Evolutionary conservation across 1,140 invertebrate species (phyloP).

Genomic region (Amphibalanus amphitrite): DNA sequence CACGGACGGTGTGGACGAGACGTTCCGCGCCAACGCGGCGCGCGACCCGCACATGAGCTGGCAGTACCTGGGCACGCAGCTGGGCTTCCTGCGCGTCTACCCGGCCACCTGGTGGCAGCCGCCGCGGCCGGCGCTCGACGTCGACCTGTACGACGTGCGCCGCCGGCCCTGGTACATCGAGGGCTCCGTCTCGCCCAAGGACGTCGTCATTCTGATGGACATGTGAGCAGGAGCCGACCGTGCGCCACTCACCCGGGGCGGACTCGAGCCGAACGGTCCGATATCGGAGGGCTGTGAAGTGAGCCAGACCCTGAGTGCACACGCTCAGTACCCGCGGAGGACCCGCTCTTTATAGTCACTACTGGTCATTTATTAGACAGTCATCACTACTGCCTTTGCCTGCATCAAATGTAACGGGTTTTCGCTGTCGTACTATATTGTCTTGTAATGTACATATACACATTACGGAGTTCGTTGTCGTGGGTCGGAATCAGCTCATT

Average conservation of each 20-base stretch:
- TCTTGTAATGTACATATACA: no score
- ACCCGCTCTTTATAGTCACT: no score
- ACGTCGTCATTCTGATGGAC: conserved; percentile 39
- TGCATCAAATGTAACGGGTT: no score
- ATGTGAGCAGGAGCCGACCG: conserved; percentile 23
- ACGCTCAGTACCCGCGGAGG: no score
- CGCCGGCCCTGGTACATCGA: conserved; percentile 37
- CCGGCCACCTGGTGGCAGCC: conserved; percentile 26
- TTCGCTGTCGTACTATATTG: no score
- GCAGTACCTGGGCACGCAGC: conserved; percentile 36
- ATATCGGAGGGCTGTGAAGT: no score
- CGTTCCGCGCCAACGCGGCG: conserved; percentile 28
- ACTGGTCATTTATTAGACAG: no score
- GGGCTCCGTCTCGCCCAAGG: conserved; percentile 37
- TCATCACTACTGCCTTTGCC: no score
- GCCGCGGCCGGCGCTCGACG: conserved; percentile 17
- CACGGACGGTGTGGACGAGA: conserved; percentile 27
- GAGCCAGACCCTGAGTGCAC: no score
- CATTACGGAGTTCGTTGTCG: no score
- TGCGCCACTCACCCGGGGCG: not conserved
- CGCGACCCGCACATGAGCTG: conserved; percentile 28
- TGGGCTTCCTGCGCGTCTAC: conserved; percentile 32
- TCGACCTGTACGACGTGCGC: conserved; percentile 32
- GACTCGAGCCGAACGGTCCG: no score
- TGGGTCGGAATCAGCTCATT: no score